Base-by-base conservation (phyloP, 1,140 invertebrate species). In the Sycobia sp. region DNA sequence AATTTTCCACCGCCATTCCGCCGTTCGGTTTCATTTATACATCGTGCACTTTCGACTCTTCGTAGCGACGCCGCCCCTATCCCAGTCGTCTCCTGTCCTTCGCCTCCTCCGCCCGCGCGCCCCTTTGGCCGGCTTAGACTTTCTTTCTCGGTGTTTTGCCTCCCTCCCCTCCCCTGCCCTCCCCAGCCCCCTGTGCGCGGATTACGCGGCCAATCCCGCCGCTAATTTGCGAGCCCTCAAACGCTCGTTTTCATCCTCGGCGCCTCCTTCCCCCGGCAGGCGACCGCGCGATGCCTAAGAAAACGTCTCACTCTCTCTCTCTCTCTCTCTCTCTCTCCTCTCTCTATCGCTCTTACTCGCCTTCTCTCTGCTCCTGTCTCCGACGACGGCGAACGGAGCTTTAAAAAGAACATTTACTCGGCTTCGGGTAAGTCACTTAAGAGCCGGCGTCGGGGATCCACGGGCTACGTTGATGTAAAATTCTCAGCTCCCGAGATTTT, bases 151-250 rank as follows among this genome's bases (percentile, higher is more conserved):
- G 36, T 53, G 47, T 64, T 62, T 66, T 56, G 55, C 67, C 78
- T 75, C 77, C n/a, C n/a, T n/a, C n/a, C n/a, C n/a, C n/a, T n/a
- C n/a, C n/a, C n/a, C n/a, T n/a, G n/a, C n/a, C n/a, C n/a, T n/a
- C n/a, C n/a, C n/a, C n/a, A n/a, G n/a, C n/a, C 29, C 29, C 29
- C 5, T 4, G 29, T 7, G 22, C 43, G 43, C 77, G 73, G 79
- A 81, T 82, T 80, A 81, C 74, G 69, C 71, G 70, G 66, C 73
- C 77, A 77, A 81, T 80, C 78, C 73, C 67, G 69, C 71, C 73
- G 76, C 80, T 81, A 82, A 82, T 82, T 82, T 82, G 79, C 77
- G 73, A 82, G 70, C 71, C 70, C 71, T 70, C 70, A 65, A 75
- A 75, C 69, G 69, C 69, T 74, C 67, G 39, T 64, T 47, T 49